Percentiles rank a stretch among this genome's conserved stretches.
phyloP scores from a whole-genome alignment of 92 coral and sea anemone species.

The Palythoa heliodiscus region DNA sequence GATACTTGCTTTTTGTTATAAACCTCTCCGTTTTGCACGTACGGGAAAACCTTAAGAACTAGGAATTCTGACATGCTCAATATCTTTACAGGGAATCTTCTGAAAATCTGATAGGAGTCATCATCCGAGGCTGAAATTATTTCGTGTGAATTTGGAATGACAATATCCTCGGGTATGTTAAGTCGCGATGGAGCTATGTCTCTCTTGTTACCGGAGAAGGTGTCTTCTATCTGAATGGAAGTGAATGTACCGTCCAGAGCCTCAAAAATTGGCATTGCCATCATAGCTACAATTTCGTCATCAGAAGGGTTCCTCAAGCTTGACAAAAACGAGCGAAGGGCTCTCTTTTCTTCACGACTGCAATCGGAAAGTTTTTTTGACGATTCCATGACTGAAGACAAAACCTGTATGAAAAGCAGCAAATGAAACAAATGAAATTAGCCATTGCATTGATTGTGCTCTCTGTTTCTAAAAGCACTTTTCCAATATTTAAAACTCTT shows the following conservation, averaged over 20 bases:
- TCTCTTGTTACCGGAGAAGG: slow-evolving; percentile 64
- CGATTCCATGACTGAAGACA: slow-evolving; percentile 62
- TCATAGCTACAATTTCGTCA: slow-evolving; percentile 78
- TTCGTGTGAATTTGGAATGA: slow-evolving; percentile 70
- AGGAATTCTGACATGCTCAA: slow-evolving; percentile 81
- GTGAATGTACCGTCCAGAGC: slow-evolving; percentile 84
- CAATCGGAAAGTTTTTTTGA: slow-evolving; percentile 47
- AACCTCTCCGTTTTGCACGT: slow-evolving; percentile 65
- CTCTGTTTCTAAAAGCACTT: background rate
- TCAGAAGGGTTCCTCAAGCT: slow-evolving; percentile 86
- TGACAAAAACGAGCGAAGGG: slow-evolving; percentile 79
- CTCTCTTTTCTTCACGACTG: slow-evolving; percentile 71
- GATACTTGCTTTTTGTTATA: slow-evolving; percentile 78
- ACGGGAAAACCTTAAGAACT: slow-evolving; percentile 83
- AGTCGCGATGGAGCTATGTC: slow-evolving; percentile 88
- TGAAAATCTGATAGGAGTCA: slow-evolving; percentile 84
- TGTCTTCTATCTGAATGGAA: slow-evolving; percentile 67
- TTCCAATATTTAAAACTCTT: background rate
- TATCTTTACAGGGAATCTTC: slow-evolving; percentile 80
- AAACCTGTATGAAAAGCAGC: slow-evolving; percentile 31
- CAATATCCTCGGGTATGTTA: slow-evolving; percentile 72
- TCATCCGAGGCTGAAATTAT: slow-evolving; percentile 93
- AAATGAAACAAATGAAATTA: background rate
- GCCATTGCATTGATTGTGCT: background rate
- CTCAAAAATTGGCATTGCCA: slow-evolving; percentile 88